Evolutionary conservation across 2,797 vertebrate species (phyloP), one percentile per base, ranked within the genome.

Genomic region (Chelon labrosus): DNA sequence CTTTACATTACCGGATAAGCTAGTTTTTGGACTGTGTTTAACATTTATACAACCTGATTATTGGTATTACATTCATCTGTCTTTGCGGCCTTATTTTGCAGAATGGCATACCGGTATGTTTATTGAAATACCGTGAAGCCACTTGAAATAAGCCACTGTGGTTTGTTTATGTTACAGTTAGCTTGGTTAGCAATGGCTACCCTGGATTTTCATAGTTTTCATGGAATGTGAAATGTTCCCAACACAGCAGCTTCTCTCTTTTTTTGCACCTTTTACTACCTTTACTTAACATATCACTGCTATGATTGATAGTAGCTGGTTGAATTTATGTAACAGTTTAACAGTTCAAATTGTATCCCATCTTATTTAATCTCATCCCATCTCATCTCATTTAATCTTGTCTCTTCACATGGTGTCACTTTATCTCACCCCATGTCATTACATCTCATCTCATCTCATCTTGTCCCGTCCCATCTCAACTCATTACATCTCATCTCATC

Each of bases 111-210:
- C 31, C 31, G 7, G 6, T 35, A 35, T 35, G 31, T 35, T 35
- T 35, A 35, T 35, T 35, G 31, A 35, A 41, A 41, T 7, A 7
- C 10, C 13, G 12, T 41, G 46, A 59, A 79, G 57, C 62, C 53
- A 61, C 47, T 67, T 67, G 53, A 79, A 54, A 70, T 7, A 16
- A 51, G 20, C 49, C 55, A 14, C 10, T 22, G 19, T 16, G 19
- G 41, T 41, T 61, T 57, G 57, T 70, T 70, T 67, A 44, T 52
- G 25, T 65, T 16, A 27, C 10, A 27, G 46, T 71, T 53, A 19
- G 3, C 9, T 13, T 42, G 11, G 61, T 5, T 31, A 12, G 25
- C 56, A 57, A 25, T 9, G 60, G 53, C 27, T 44, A 7, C 5
- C 1, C 31, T 59, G 39, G 35, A 7, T 53, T 39, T 16, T 25